Conservation (phyloP, 2,888 invertebrate species). For the Apeira syringaria region DNA sequence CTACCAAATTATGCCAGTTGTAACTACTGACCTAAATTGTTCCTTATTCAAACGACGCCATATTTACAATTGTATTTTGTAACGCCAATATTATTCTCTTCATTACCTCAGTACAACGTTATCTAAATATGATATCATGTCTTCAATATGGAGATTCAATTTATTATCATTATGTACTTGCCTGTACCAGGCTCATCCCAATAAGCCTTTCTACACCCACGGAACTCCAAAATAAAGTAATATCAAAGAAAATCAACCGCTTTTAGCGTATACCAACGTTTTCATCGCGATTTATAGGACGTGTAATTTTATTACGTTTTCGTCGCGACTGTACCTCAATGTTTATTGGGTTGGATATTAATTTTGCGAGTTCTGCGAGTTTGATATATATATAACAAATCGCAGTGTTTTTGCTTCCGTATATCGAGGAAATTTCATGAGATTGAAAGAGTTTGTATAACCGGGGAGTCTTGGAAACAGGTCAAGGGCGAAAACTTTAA, state of each 20-base stretch:
- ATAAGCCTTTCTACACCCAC: constrained; percentile 50
- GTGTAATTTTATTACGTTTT: constrained; percentile 57
- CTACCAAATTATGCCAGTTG: too few species aligned
- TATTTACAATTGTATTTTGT: not conserved
- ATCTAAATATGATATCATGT: constrained; percentile 21
- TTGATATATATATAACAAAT: constrained; percentile 1
- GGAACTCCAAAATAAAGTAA: constrained; percentile 59
- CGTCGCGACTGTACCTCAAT: constrained; percentile 37
- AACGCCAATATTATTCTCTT: constrained; percentile 5
- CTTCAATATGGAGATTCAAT: constrained; percentile 22
- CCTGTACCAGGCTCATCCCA: constrained; percentile 39
- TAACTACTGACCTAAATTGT: too few species aligned
- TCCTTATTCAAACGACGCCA: not conserved
- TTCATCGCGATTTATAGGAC: constrained; percentile 49
- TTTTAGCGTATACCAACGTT: constrained; percentile 41
- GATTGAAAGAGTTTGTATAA: not conserved
- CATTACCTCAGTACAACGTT: constrained; percentile 10
- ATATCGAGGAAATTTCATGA: not conserved
- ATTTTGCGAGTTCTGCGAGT: constrained; percentile 24
- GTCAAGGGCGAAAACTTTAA: not conserved
- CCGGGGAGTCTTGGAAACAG: not conserved
- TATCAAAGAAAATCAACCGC: constrained; percentile 60
- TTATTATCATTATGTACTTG: constrained; percentile 23
- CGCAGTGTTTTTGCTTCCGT: not conserved
- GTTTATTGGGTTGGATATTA: constrained; percentile 46